Evolutionary conservation across 1,140 invertebrate species (phyloP).

Genomic region (Mizuhopecten yessoensis): DNA sequence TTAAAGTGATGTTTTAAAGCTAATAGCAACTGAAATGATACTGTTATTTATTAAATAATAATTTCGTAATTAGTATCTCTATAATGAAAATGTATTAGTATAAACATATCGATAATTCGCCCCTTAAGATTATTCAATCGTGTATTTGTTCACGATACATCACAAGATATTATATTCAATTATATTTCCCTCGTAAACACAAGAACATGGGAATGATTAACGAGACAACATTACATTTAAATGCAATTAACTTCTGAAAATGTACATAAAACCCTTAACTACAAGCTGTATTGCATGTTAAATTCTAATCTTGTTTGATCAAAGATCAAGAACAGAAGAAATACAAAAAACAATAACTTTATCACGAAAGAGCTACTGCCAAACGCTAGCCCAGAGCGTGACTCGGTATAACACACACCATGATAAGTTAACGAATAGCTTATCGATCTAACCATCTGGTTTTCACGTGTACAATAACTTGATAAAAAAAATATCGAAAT

Average conservation of each 20-base stretch:
- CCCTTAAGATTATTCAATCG: not conserved
- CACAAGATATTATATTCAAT: not conserved
- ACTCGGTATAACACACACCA: not conserved
- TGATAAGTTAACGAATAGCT: not conserved
- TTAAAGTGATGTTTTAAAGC: too few species aligned
- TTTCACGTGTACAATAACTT: not conserved
- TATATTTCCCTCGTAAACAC: slow-evolving; percentile 6
- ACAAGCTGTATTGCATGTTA: slow-evolving; percentile 19
- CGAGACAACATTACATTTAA: not conserved
- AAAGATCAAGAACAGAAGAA: slow-evolving; percentile 17
- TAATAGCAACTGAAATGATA: not conserved
- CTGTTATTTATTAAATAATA: not conserved
- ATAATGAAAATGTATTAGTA: slow-evolving; percentile 28
- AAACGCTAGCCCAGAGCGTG: not conserved
- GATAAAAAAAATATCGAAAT: not conserved
- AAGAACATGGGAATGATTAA: not conserved
- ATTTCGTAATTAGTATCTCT: not conserved
- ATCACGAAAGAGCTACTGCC: not conserved
- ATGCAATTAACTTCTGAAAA: slow-evolving; percentile 27
- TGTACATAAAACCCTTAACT: slow-evolving; percentile 33
- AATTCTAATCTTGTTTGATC: slow-evolving; percentile 10
- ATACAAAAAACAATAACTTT: not conserved
- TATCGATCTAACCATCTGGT: not conserved
- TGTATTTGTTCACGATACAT: not conserved
- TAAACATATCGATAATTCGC: slow-evolving; percentile 33